phyloP scores from a whole-genome alignment of 2,113 vertebrate genomes.

The Petrocephalus zakoni region DNA sequence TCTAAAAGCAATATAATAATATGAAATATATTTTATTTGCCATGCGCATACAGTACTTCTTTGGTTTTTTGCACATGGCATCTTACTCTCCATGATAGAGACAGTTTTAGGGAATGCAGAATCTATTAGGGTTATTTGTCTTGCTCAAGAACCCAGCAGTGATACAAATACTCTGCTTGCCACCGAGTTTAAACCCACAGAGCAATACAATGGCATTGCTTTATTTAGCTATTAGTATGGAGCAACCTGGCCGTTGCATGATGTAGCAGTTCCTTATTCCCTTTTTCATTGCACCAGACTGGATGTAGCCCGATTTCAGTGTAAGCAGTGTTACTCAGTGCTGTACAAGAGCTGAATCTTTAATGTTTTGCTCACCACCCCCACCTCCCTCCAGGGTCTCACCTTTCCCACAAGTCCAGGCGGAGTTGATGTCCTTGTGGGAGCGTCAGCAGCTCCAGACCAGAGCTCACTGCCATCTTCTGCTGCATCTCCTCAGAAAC shows the following conservation, averaged over 20 bases:
- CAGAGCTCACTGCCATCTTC: constrained; percentile 87
- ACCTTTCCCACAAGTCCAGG: constrained; percentile 92
- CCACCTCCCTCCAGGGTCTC: constrained; percentile 9
- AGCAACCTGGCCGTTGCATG: neutral
- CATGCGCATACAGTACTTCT: neutral
- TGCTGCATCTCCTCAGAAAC: constrained; percentile 76
- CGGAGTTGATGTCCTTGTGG: constrained; percentile 87
- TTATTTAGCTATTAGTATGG: neutral
- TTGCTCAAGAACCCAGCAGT: neutral
- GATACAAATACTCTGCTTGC: neutral
- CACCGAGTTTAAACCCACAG: neutral
- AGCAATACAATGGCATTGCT: neutral
- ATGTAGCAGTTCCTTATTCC: neutral
- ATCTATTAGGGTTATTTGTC: neutral
- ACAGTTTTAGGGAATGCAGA: neutral
- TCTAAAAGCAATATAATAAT: neutral
- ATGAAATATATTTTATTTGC: neutral
- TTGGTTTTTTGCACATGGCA: neutral
- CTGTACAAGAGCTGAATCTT: neutral
- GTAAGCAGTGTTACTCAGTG: neutral
- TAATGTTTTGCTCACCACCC: neutral
- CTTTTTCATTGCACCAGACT: neutral
- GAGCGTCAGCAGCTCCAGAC: constrained; percentile 88
- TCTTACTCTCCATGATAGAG: neutral
- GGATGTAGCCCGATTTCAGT: neutral